phyloP scores from a whole-genome alignment of 2,888 invertebrate genomes.

The Neoitamus cyanurus region DNA sequence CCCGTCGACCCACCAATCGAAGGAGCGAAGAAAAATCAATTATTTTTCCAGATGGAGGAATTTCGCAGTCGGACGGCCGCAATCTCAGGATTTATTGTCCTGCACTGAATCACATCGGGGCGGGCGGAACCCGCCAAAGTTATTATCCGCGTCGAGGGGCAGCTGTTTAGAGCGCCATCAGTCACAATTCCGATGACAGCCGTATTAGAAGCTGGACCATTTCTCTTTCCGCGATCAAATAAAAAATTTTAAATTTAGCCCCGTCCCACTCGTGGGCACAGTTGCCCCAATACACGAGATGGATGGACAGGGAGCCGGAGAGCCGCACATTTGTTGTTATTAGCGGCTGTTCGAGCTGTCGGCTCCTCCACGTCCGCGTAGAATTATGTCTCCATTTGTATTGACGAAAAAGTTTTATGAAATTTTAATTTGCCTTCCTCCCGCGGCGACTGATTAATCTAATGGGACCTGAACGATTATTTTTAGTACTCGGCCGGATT shows the following conservation, averaged over 20 bases:
- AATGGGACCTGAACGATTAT: neutral
- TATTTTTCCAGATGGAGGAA: neutral
- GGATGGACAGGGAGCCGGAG: neutral
- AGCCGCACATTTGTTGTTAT: neutral
- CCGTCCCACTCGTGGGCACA: neutral
- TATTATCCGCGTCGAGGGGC: neutral
- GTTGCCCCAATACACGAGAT: neutral
- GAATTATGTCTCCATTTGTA: neutral
- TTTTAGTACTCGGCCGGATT: neutral
- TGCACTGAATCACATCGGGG: neutral
- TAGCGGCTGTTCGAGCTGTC: neutral
- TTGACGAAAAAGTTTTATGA: neutral
- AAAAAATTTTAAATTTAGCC: neutral
- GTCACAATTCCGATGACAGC: neutral
- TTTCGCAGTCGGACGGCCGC: neutral
- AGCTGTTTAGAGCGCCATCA: neutral
- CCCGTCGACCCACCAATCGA: neutral
- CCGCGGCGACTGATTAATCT: neutral
- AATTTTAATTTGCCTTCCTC: neutral
- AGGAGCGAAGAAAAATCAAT: neutral
- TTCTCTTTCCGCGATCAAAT: neutral
- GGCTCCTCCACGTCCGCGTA: neutral
- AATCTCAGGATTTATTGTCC: neutral
- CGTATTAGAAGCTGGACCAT: neutral
- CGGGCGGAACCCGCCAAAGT: neutral